Evolutionary conservation across 2,797 vertebrate species (phyloP), one percentile per base, ranked within the genome.

Genomic region (Myotis pilosus): DNA sequence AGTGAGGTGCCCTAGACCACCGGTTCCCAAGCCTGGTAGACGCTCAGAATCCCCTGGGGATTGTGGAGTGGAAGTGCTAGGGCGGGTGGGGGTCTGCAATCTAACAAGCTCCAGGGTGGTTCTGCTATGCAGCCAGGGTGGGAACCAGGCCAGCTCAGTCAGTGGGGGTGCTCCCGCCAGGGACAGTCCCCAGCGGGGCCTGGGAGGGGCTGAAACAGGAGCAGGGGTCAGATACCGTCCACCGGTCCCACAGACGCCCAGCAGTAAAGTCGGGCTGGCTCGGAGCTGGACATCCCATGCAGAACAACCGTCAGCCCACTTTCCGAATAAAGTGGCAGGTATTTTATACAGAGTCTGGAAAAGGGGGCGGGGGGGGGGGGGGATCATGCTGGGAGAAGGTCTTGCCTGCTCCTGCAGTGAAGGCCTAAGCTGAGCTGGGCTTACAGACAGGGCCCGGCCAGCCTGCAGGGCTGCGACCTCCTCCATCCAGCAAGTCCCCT

Each of bases 261-360:
- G 68, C 15, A 3, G n/a, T 62, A 9, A 13, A 13, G 30, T 41
- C 7, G 3, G 57, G 53, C 49, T 33, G 64, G 51, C 78, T 33
- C 12, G 2, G 78, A 55, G n/a, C n/a, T 20, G 51, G 64, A 20
- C 7, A 9, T 36, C n/a, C 55, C 75, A 7, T 25, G 22, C 38
- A 38, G 33, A 33, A 49, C 5, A 20, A 36, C 1, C 5, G 51
- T 47, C 6, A 23, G 47, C 72, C 64, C 7, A 0, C 33, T 23
- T 28, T 53, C 87, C 71, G 19, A 68, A 12, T 9, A 9, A 38
- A 49, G 55, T 1, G 8, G 2, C 25, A 64, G 64, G 55, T 17
- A 16, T 16, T 22, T 22, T 6, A 33, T 33, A 3, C 49, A 53
- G 16, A 13, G 47, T 12, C 33, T 0, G 0, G 47, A 0, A 13